A percentile compares a stretch with the other conserved stretches of the same genome.
phyloP scores from a whole-genome alignment of 1,140 invertebrate genomes.

The Habropoda laboriosa region DNA sequence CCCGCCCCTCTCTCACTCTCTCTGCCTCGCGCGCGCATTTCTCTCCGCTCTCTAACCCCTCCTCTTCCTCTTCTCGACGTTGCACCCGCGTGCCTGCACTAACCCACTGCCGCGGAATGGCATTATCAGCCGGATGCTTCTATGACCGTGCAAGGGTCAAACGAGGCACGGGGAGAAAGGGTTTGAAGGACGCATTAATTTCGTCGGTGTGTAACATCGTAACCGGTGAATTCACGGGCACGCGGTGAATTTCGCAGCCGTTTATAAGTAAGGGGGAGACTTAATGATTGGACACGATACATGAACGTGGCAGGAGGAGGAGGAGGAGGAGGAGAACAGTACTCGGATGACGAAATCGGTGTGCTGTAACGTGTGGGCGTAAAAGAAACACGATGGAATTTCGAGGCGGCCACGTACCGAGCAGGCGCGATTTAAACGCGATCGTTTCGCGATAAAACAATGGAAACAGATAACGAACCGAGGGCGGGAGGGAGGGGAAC shows the following conservation, averaged over 20 bases:
- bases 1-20: not conserved
- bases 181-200: slow-evolving; percentile 52
- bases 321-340: slow-evolving; percentile 1
- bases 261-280: no score
- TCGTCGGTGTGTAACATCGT: slow-evolving; percentile 17
- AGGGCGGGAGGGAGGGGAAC: not conserved
- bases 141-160: slow-evolving; percentile 62
- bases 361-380: not conserved
- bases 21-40: no score
- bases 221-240: not conserved
- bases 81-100: slow-evolving; percentile 66
- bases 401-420: not conserved
- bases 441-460: slow-evolving; percentile 24
- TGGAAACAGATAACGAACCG: not conserved
- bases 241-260: not conserved
- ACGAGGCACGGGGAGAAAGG: slow-evolving; percentile 48
- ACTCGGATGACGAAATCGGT: not conserved
- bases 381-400: not conserved
- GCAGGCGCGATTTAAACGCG: not conserved
- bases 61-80: slow-evolving; percentile 42
- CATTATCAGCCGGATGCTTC: slow-evolving; percentile 67
- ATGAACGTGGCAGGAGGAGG: not conserved
- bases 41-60: slow-evolving; percentile 34
- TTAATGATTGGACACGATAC: no score
- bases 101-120: slow-evolving; percentile 68